Evolutionary conservation across 2,797 vertebrate genomes (phyloP).

Genomic region (Pteronotus mesoamericanus): DNA sequence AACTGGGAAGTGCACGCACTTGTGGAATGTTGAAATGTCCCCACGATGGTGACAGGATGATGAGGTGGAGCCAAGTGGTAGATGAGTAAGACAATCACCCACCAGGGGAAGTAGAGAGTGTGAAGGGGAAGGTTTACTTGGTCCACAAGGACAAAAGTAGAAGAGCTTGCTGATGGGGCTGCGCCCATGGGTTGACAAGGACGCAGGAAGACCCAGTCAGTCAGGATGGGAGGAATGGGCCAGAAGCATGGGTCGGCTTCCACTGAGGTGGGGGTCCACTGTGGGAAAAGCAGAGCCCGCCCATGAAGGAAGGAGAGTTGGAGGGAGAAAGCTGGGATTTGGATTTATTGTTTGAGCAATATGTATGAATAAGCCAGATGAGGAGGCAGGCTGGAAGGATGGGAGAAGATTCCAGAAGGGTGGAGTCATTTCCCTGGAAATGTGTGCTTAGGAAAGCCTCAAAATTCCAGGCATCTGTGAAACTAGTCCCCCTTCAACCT

Average conservation of each 20-base stretch:
- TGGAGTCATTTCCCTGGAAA: neutral
- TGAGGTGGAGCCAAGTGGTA: neutral
- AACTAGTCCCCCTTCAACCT: neutral
- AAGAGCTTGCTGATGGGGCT: neutral
- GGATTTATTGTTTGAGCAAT: neutral
- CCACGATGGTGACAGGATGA: neutral
- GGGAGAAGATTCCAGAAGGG: no score
- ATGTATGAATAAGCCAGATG: neutral
- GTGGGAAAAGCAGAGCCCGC: neutral
- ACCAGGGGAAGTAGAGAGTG: neutral
- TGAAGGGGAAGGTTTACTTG: neutral
- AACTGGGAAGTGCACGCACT: neutral
- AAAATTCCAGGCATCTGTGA: neutral
- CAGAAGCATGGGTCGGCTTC: rapidly evolving
- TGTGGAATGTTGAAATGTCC: neutral
- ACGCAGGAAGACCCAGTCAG: neutral
- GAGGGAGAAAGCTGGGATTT: neutral
- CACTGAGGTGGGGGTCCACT: neutral
- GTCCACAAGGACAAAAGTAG: neutral
- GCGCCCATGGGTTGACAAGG: rapidly evolving
- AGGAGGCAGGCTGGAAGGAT: neutral
- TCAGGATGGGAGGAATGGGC: neutral
- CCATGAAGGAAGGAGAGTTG: neutral
- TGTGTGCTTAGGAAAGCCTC: neutral
- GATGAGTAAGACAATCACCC: neutral